Conservation (phyloP, 2,113 vertebrate species). For the Lepus americanus region DNA sequence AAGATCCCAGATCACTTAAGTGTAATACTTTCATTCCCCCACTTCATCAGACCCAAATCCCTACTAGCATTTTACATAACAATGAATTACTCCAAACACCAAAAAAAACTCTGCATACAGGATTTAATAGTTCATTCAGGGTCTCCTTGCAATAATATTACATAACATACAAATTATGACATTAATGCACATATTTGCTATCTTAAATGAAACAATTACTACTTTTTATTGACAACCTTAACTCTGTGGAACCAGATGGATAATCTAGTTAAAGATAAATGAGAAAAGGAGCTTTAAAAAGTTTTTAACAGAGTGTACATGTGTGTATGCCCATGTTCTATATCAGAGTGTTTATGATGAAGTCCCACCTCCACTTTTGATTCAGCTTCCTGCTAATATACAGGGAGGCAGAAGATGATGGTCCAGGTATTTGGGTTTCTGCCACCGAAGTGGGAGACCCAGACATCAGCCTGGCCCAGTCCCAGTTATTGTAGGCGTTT, state of each 20-base stretch:
- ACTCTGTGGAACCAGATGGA: slow-evolving; percentile 7
- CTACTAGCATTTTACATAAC: slow-evolving; percentile 26
- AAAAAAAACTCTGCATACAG: slow-evolving; percentile 39
- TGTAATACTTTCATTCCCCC: background rate
- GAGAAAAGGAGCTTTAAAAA: background rate
- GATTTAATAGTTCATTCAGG: slow-evolving; percentile 53
- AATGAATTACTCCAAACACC: background rate
- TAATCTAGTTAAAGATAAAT: background rate
- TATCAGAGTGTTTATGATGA: too few relatives aligned
- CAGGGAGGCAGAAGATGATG: too few relatives aligned
- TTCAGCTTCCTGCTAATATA: too few relatives aligned
- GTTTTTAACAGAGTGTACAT: background rate
- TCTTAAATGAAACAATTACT: slow-evolving; percentile 40
- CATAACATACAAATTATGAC: slow-evolving; percentile 6
- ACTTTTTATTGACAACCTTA: slow-evolving; percentile 45
- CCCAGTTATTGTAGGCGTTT: too few relatives aligned
- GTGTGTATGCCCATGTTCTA: too few relatives aligned
- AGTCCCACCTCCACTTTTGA: too few relatives aligned
- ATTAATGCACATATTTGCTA: slow-evolving; percentile 43
- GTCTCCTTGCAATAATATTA: background rate
- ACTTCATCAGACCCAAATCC: background rate
- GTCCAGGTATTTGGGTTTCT: too few relatives aligned
- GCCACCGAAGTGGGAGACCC: too few relatives aligned
- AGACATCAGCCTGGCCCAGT: too few relatives aligned
- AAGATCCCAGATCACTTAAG: background rate